These are phyloP conservation scores for Steinernema feltiae DNA, from an alignment of 1,140 invertebrate species.

Conservation along the genomic window DNA sequence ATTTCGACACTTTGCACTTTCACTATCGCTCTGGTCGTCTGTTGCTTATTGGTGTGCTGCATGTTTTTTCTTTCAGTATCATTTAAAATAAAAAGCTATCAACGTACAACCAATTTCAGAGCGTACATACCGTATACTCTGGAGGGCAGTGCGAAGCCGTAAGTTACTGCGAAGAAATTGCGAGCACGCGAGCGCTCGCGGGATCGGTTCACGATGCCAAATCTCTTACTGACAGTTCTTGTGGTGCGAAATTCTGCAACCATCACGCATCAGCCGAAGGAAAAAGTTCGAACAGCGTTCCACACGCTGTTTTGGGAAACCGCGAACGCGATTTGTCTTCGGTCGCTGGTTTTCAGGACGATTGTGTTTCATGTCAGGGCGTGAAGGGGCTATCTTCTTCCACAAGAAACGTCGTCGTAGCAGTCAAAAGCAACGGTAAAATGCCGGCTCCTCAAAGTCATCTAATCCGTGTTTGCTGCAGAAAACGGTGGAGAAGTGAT, in stretches of 20 bases:
- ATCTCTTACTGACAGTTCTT: conserved; percentile 29
- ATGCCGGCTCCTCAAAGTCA: too few species aligned
- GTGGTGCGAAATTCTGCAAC: not conserved
- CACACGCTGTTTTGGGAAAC: not conserved
- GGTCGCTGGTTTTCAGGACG: conserved; percentile 8
- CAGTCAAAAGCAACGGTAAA: not conserved
- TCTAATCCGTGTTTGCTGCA: too few species aligned
- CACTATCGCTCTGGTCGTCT: not conserved
- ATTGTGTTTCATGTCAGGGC: not conserved
- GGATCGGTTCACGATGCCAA: conserved; percentile 40
- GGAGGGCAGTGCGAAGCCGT: conserved; percentile 31
- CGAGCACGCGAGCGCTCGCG: conserved; percentile 39
- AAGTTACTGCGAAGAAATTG: conserved; percentile 41
- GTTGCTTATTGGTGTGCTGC: not conserved
- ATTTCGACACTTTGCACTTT: not conserved
- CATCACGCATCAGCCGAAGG: conserved; percentile 14
- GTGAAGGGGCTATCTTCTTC: not conserved
- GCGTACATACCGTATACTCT: conserved; percentile 50
- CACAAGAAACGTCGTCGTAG: not conserved
- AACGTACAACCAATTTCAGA: conserved; percentile 32
- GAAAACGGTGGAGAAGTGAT: conserved; percentile 3
- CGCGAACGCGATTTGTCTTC: not conserved
- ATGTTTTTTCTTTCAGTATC: not conserved
- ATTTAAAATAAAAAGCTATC: not conserved
- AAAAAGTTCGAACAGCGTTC: not conserved